Evolutionary conservation across 2,797 vertebrate species (phyloP).

Genomic region (Hydrocynus forskahlii): DNA sequence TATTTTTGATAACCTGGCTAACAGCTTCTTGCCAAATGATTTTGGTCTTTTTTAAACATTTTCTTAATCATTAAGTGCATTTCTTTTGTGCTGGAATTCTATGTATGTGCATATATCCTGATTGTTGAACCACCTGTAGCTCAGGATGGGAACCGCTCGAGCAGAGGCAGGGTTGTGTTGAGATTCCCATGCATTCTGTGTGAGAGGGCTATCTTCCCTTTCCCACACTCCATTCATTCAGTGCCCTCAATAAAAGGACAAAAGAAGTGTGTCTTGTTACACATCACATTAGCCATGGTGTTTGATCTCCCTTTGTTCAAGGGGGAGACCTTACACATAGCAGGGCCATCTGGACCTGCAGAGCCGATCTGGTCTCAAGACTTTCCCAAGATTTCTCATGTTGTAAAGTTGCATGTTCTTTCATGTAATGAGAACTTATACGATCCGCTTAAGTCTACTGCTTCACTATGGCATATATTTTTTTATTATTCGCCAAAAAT

Average conservation of each 20-base stretch:
- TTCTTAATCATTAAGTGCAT: neutral
- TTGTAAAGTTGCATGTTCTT: slow-evolving; percentile 50
- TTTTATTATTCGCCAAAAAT: neutral
- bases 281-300: slow-evolving; percentile 83
- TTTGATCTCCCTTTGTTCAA: slow-evolving; percentile 79
- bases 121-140: slow-evolving; percentile 41
- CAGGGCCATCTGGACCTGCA: slow-evolving; percentile 79
- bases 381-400: slow-evolving; percentile 63
- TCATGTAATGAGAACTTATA: neutral
- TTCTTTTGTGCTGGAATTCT: neutral
- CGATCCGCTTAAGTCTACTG: neutral
- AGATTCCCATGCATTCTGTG: slow-evolving; percentile 77
- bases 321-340: slow-evolving; percentile 59
- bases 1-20: neutral
- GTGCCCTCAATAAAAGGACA: slow-evolving; percentile 71
- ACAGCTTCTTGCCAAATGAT: too few relatives aligned
- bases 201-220: slow-evolving; percentile 79
- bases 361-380: slow-evolving; percentile 74
- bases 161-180: slow-evolving; percentile 54
- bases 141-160: slow-evolving; percentile 19
- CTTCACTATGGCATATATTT: neutral
- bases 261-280: slow-evolving; percentile 87
- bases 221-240: slow-evolving; percentile 82
- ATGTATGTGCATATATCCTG: neutral
- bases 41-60: too few relatives aligned